phyloP scores from a whole-genome alignment of 2,797 vertebrate species.

The Karalla daura region DNA sequence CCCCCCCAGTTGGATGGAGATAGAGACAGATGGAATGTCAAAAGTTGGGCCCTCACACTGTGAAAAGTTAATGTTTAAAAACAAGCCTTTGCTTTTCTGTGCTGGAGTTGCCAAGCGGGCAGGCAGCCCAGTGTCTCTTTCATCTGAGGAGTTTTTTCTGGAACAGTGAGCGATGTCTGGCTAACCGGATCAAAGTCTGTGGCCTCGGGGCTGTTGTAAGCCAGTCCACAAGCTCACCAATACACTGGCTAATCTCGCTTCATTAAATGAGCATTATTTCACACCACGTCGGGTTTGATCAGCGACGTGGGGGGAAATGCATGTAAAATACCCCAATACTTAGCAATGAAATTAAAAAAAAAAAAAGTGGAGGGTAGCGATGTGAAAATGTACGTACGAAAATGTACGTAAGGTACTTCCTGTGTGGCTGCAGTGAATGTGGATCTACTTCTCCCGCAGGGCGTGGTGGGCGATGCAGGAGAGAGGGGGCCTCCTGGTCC shows the following conservation, averaged over 20 bases:
- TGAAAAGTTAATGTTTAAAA: constrained; percentile 60
- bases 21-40: constrained; percentile 35
- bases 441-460: constrained; percentile 76
- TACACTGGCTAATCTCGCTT: constrained; percentile 12
- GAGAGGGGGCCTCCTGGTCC: constrained; percentile 91
- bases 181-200: constrained; percentile 38
- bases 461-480: constrained; percentile 89
- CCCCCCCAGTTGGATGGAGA: constrained; percentile 10
- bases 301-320: not conserved
- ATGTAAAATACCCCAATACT: not conserved
- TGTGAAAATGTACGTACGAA: too few relatives aligned
- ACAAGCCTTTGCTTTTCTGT: constrained; percentile 40
- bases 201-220: constrained; percentile 21
- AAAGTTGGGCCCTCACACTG: constrained; percentile 29
- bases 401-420: too few relatives aligned
- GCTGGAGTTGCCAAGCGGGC: constrained; percentile 66
- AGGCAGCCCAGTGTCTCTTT: constrained; percentile 62
- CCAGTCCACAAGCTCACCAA: constrained; percentile 13
- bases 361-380: not conserved
- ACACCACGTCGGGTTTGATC: constrained; percentile 4
- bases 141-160: constrained; percentile 11
- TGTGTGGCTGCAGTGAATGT: constrained; percentile 5
- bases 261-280: constrained; percentile 28
- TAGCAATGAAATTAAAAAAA: not conserved
- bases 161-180: constrained; percentile 24